Conservation (phyloP, 2,113 vertebrate genomes). For the Grus americana region DNA sequence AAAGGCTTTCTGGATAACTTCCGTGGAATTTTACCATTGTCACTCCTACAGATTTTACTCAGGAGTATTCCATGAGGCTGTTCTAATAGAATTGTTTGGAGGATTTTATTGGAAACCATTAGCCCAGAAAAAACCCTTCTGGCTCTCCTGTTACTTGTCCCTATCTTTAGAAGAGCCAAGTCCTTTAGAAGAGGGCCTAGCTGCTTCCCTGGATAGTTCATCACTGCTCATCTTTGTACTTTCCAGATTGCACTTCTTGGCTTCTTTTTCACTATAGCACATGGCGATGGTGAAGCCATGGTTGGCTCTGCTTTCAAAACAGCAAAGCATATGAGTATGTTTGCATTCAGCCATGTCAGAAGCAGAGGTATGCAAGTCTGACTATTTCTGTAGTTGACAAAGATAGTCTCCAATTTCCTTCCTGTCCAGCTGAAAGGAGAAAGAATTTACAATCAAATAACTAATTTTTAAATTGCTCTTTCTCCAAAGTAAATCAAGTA, state of each 20-base stretch:
- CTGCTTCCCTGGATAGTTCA: background rate
- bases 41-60: background rate
- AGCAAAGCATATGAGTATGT: accelerated
- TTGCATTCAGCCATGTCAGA: background rate
- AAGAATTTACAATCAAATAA: background rate
- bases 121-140: background rate
- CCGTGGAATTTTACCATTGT: background rate
- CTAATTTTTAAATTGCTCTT: background rate
- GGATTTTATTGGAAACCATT: background rate
- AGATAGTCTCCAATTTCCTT: background rate
- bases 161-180: background rate
- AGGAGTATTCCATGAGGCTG: background rate
- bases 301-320: background rate
- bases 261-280: background rate
- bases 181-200: background rate
- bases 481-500: background rate
- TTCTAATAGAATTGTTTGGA: background rate
- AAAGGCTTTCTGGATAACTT: background rate
- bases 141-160: background rate
- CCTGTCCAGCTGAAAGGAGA: background rate
- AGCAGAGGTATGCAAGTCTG: background rate
- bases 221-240: background rate
- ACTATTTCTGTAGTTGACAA: background rate
- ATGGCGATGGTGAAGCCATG: background rate
- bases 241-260: background rate